Evolutionary conservation across 2,888 invertebrate species (phyloP), one percentile per base, ranked within the genome.

Genomic region (Cryptocephalus moraei): DNA sequence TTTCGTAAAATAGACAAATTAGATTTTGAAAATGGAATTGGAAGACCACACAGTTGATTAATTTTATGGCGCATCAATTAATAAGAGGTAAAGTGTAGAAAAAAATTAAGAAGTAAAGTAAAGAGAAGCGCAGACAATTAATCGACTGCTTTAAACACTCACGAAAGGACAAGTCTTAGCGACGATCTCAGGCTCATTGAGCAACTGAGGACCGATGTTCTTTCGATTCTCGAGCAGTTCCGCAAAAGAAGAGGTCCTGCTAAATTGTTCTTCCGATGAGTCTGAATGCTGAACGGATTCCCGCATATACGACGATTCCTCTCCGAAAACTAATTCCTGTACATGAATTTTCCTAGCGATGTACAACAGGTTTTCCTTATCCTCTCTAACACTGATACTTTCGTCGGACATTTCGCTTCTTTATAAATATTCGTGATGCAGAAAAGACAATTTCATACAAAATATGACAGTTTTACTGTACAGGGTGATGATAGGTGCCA

Each of bases 341-440:
- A 57, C 42, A 39, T 56, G 50, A 4, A 59, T 53, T 48, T 54
- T 55, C 38, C 52, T 55, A 13, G 55, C 55, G 9, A 60, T 57
- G 32, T 60, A 59, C 2, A 58, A 43, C 32, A 59, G 51, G 36
- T 58, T 55, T 41, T 57, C 59, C 11, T 53, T 59, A 44, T 60
- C 60, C 46, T 60, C 58, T 36, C 51, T 52, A 40, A 50, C 48
- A 6, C 54, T 47, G 33, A 60, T 57, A 41, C 58, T 58, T 40
- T 57, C 57, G 32, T 60, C 60, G 33, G 60, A 59, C 58, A 59
- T 59, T 38, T 14, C 39, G 12, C 12, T 40, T 40, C 13, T 3
- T 13, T 40, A 22, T 6, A 22, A 22, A 22, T 22, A 22, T 22
- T 22, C 6, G 22, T 22, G 22, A 22, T 22, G 22, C 22, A 4